Percentiles rank a stretch among this genome's conserved stretches.
phyloP scores from a whole-genome alignment of 2,797 vertebrate genomes.

The Cetoscarus ocellatus region DNA sequence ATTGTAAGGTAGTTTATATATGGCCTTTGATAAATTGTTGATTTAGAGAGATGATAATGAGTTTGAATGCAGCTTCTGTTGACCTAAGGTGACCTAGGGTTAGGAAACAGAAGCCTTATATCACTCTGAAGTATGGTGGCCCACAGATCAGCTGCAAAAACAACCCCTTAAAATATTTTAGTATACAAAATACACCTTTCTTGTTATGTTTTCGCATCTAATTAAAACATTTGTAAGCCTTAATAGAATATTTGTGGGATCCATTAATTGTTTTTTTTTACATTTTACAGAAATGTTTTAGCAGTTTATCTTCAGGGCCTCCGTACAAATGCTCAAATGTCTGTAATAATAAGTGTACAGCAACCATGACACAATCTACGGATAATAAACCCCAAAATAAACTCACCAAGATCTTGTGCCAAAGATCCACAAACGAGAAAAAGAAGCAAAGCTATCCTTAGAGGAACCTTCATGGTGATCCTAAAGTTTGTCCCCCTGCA shows the following conservation, averaged over 20 bases:
- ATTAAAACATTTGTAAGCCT: too few species aligned
- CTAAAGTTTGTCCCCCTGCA: neutral
- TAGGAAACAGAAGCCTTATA: neutral
- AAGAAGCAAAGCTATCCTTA: constrained; percentile 26
- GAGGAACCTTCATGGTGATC: constrained; percentile 46
- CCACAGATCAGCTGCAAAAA: too few species aligned
- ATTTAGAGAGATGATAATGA: neutral
- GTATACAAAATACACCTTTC: too few species aligned
- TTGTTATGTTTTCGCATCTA: too few species aligned
- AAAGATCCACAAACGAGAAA: constrained; percentile 37
- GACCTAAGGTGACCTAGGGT: neutral
- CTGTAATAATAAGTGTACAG: neutral
- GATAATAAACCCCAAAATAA: accelerated
- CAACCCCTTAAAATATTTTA: too few species aligned
- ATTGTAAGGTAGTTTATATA: neutral
- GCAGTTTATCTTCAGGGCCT: too few species aligned
- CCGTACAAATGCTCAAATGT: too few species aligned
- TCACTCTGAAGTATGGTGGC: neutral
- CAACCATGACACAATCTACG: neutral
- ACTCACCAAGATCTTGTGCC: constrained; percentile 26
- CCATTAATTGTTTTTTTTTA: too few species aligned
- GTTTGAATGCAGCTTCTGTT: neutral
- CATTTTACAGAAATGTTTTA: too few species aligned
- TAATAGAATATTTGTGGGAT: too few species aligned
- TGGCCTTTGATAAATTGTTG: neutral